A percentile compares a stretch with the other conserved stretches of the same genome.
Conservation (phyloP, 2,888 invertebrate genomes). For the Lydus trimaculatus region DNA sequence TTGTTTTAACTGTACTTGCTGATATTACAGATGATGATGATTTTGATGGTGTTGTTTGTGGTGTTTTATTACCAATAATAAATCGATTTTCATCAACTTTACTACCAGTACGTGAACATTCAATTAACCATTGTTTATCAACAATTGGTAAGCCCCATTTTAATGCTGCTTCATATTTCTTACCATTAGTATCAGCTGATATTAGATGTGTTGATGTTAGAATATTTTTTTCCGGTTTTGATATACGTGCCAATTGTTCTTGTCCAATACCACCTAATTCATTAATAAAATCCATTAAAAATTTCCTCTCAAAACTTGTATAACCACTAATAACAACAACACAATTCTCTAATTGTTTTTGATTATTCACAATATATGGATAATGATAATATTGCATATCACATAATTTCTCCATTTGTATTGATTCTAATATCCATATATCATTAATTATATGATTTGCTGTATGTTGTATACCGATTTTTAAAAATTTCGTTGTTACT, state of each 20-base stretch:
- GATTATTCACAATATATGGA: conserved; percentile 65
- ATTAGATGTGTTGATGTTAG: conserved; percentile 82
- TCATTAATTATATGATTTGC: conserved; percentile 73
- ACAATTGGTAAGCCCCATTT: conserved; percentile 90
- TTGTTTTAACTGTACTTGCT: background rate
- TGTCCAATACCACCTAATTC: conserved; percentile 73
- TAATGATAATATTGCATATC: conserved; percentile 74
- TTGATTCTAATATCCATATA: conserved; percentile 76
- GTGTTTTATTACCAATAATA: background rate
- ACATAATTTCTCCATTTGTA: conserved; percentile 64
- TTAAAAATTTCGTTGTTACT: conserved; percentile 67
- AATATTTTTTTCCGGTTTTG: conserved; percentile 61
- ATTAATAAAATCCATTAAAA: conserved; percentile 73
- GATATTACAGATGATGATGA: background rate
- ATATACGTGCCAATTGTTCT: conserved; percentile 71
- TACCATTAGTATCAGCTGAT: conserved; percentile 75
- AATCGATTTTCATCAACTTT: conserved; percentile 62
- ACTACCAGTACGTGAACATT: conserved; percentile 68
- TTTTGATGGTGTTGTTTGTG: background rate
- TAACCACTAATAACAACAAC: conserved; percentile 84
- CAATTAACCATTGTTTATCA: conserved; percentile 76
- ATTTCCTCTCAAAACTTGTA: conserved; percentile 74
- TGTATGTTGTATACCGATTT: conserved; percentile 60
- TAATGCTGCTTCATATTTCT: conserved; percentile 82
- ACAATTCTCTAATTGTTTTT: conserved; percentile 69